phyloP scores from a whole-genome alignment of 2,888 invertebrate genomes.

The Micropterix aruncella region DNA sequence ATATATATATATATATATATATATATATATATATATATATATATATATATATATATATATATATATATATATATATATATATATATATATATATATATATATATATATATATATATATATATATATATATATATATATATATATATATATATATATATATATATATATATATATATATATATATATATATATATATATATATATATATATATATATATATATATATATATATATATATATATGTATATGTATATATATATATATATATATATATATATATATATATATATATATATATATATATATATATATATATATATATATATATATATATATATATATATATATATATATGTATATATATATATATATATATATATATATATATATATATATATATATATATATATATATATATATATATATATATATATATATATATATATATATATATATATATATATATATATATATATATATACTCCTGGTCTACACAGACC shows the following conservation, averaged over 20 bases:
- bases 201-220: neutral
- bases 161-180: neutral
- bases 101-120: neutral
- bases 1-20: too few relatives aligned
- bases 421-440: constrained; percentile 4
- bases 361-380: constrained; percentile 1
- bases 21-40: too few relatives aligned
- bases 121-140: too few relatives aligned
- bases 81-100: neutral
- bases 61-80: too few relatives aligned
- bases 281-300: neutral
- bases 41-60: too few relatives aligned
- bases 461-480: constrained; percentile 3
- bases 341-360: constrained; percentile 1
- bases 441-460: constrained; percentile 6
- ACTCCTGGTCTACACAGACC: too few relatives aligned
- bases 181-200: neutral
- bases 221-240: neutral
- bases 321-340: neutral
- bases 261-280: neutral
- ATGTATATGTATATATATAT: neutral
- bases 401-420: constrained; percentile 4
- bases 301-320: neutral
- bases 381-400: constrained; percentile 4
- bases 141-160: too few relatives aligned